Evolutionary conservation across 1,140 invertebrate genomes (phyloP).

Genomic region (Pogonomyrmex californicus): DNA sequence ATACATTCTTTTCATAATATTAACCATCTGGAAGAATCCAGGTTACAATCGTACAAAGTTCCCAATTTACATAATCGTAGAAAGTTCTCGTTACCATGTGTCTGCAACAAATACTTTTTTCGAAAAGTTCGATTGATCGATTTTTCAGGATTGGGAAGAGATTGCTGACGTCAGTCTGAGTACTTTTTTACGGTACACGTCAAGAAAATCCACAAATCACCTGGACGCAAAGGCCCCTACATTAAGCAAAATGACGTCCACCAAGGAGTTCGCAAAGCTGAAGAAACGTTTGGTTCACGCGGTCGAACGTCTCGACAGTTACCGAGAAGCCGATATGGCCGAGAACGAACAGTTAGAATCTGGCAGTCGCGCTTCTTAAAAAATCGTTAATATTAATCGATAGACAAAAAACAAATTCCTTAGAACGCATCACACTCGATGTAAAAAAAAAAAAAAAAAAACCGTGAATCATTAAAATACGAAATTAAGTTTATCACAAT

Average conservation of each 20-base stretch:
- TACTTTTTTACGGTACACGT: constrained; percentile 62
- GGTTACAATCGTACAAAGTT: not conserved
- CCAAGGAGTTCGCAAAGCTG: constrained; percentile 77
- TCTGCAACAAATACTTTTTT: not conserved
- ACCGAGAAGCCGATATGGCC: constrained; percentile 28
- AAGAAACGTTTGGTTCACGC: constrained; percentile 80
- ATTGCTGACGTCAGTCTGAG: constrained; percentile 77
- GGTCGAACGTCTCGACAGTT: constrained; percentile 74
- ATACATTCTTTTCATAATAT: not conserved
- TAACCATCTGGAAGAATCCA: not conserved
- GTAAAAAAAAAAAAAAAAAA: not conserved
- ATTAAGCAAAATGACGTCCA: constrained; percentile 74
- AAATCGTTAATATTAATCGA: not conserved
- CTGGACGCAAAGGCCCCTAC: constrained; percentile 47
- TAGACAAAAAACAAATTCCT: not conserved
- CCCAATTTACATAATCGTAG: not conserved
- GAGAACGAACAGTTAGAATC: constrained; percentile 66
- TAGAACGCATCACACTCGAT: not conserved
- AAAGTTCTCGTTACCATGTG: not conserved
- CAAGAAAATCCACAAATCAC: constrained; percentile 46
- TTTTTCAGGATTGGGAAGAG: constrained; percentile 82
- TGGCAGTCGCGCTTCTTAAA: constrained; percentile 26
- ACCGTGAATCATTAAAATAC: not conserved
- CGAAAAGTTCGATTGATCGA: constrained; percentile 8
- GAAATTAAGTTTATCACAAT: not conserved